phyloP scores from a whole-genome alignment of 2,888 invertebrate genomes.

The Chydorus sphaericus region DNA sequence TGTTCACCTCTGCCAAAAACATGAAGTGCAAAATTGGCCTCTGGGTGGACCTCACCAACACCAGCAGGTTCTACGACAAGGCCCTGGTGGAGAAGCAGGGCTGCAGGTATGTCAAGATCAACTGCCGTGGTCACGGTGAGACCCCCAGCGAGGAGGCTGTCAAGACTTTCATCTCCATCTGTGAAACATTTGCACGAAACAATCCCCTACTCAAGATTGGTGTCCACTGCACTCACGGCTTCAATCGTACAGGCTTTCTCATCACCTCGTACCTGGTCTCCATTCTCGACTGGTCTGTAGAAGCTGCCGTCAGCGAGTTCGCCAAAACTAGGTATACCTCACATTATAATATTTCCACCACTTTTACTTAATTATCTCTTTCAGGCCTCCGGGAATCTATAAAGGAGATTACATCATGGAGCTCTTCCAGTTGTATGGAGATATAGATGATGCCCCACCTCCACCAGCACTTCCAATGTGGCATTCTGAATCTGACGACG shows the following conservation, averaged over 20 bases:
- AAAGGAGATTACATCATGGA: conserved; percentile 89
- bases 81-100: conserved; percentile 55
- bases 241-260: conserved; percentile 93
- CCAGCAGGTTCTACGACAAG: conserved; percentile 78
- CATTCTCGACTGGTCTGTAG: conserved; percentile 64
- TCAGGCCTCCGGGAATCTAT: conserved; percentile 88
- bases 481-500: conserved; percentile 41
- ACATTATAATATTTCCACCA: neutral
- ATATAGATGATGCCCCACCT: conserved; percentile 46
- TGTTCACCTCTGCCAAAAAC: conserved; percentile 61
- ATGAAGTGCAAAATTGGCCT: conserved; percentile 68
- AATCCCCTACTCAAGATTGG: conserved; percentile 63
- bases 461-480: conserved; percentile 73
- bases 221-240: conserved; percentile 95
- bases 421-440: conserved; percentile 65
- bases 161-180: conserved; percentile 61
- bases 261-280: conserved; percentile 82
- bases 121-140: conserved; percentile 83
- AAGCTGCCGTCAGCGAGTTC: conserved; percentile 66
- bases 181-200: conserved; percentile 58
- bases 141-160: conserved; percentile 78
- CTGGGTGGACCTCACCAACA: conserved; percentile 95
- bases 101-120: conserved; percentile 73
- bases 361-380: conserved; percentile 12
- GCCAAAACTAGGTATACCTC: conserved; percentile 41